These are phyloP conservation scores for Atrichornis clamosus DNA, from an alignment of 2,113 vertebrate species.

Conservation along the genomic window DNA sequence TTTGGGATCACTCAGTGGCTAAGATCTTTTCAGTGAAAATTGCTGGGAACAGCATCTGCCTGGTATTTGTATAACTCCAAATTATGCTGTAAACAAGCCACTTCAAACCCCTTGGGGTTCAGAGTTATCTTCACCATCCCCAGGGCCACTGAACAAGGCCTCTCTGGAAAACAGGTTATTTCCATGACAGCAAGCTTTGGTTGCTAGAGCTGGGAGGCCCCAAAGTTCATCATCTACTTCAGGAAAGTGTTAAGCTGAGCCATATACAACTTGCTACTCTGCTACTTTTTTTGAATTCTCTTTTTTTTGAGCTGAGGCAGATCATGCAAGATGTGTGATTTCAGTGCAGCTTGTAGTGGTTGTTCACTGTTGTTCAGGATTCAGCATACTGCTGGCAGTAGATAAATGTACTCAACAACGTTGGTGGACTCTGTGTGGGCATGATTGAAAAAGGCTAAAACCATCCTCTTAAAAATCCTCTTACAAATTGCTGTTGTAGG, in stretches of 20 bases:
- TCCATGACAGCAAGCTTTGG: neutral
- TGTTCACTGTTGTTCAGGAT: neutral
- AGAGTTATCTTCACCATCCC: neutral
- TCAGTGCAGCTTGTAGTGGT: neutral
- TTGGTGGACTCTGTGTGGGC: neutral
- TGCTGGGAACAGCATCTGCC: neutral
- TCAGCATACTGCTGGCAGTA: neutral
- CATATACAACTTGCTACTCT: neutral
- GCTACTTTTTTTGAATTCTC: neutral
- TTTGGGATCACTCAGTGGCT: neutral
- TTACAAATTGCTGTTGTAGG: neutral
- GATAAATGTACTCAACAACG: neutral
- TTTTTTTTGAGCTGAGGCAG: neutral
- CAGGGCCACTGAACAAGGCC: neutral
- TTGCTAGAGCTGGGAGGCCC: neutral
- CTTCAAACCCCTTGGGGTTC: neutral
- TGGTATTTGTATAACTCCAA: neutral
- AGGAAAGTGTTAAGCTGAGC: neutral
- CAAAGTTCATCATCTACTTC: neutral
- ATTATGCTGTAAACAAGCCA: conserved; percentile 16
- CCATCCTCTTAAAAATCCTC: neutral
- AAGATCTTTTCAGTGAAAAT: neutral
- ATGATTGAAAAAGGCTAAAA: neutral
- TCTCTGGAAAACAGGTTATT: neutral
- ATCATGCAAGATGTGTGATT: neutral